A percentile compares a stretch with the other conserved stretches of the same genome.
Conservation (phyloP, 2,888 invertebrate genomes). For the Nipponacmea schrenckii region DNA sequence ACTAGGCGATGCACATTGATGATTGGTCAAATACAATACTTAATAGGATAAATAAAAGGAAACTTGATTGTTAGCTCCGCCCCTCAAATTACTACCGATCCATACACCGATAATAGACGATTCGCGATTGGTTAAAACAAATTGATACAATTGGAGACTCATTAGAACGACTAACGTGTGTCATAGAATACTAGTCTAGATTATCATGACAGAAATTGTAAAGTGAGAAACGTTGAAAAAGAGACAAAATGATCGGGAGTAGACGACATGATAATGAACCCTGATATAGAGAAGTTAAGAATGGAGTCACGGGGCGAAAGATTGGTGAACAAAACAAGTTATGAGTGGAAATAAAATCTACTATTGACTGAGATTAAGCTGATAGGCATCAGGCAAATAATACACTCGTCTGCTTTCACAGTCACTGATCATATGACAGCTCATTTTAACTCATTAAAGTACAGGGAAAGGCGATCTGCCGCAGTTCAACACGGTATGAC, state of each 20-base stretch:
- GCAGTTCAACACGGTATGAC: not conserved
- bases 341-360: conserved; percentile 13
- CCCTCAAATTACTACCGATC: conserved; percentile 37
- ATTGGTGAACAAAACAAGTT: conserved; percentile 5
- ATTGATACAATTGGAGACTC: conserved; percentile 21
- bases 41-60: conserved; percentile 37
- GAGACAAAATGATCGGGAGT: not conserved
- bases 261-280: not conserved
- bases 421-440: conserved; percentile 10
- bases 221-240: not conserved
- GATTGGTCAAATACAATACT: conserved; percentile 37
- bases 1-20: conserved; percentile 32
- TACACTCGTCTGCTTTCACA: not conserved
- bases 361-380: conserved; percentile 14
- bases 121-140: conserved; percentile 28
- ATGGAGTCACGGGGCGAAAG: not conserved
- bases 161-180: not conserved
- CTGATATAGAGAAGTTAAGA: not conserved
- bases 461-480: not conserved
- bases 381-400: conserved; percentile 18
- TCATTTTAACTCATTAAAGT: not conserved
- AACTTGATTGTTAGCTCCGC: conserved; percentile 26
- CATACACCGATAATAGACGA: conserved; percentile 27
- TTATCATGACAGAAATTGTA: not conserved
- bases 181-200: not conserved